Base-by-base conservation (phyloP, 1,140 invertebrate species). In the Harlomillsia oculata region DNA sequence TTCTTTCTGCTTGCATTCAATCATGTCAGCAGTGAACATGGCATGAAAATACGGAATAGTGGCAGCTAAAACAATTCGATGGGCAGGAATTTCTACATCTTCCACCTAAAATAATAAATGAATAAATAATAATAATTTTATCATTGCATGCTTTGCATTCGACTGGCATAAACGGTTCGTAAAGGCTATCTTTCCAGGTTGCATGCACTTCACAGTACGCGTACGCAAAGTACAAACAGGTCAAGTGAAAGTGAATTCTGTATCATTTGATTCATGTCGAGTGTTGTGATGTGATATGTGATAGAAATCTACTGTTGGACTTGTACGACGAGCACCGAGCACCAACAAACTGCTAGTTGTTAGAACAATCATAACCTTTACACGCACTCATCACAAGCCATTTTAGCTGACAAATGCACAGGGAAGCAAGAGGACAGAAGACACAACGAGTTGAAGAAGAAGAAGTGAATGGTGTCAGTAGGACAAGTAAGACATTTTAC, bases 11-110 rank as follows among this genome's bases (percentile, higher is more conserved):
- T 84, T 83, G 60, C 83, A 83, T 72, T 93, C 89, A 1, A 82
- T 77, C 86, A 92, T 89, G 69, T 91, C 85, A 72, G 85, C 81
- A 14, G 84, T 84, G 71, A 94, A 92, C 89, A 94, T 93, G 14
- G 84, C 87, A 73, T 89, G 79, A 71, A 93, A 94, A 70, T 92
- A 94, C 11, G 89, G 89, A 68, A 93, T 88, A 18, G 84, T 87
- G 5, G 87, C 82, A 18, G 88, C 85, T 34, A 94, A 72, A 20
- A 94, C 84, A 59, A 93, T 81, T 59, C 87, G 77, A 72, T 94
- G 89, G 14, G 85, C 88, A 63, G 79, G 81, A 68, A 92, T 90
- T 53, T 77, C 78, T 67, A 82, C 80, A 66, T 87, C 83, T 58
- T 84, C 85, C 40, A 87, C 84, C 85, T 90, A 65, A 9, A 72